Evolutionary conservation across 2,113 vertebrate genomes (phyloP).

Genomic region (Corythaixoides concolor): DNA sequence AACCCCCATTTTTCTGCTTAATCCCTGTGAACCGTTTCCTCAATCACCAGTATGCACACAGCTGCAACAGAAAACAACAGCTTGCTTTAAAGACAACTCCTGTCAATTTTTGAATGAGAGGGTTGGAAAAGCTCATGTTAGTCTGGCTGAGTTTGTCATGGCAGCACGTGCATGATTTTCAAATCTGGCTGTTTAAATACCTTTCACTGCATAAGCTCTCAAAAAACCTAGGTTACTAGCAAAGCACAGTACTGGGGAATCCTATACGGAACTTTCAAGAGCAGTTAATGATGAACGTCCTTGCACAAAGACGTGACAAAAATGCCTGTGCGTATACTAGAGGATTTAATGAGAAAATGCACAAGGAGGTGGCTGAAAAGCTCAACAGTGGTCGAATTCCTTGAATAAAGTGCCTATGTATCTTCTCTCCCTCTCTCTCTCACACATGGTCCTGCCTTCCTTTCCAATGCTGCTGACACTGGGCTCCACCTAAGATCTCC

Average conservation of each 20-base stretch:
- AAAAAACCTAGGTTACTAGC: neutral
- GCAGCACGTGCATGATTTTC: neutral
- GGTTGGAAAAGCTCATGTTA: neutral
- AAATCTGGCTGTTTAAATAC: neutral
- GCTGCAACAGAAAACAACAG: neutral
- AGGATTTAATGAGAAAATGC: neutral
- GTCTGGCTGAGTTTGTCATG: neutral
- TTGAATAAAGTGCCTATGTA: neutral
- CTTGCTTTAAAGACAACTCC: neutral
- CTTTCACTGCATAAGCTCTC: neutral
- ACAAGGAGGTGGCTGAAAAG: neutral
- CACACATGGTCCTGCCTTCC: neutral
- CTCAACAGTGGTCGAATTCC: neutral
- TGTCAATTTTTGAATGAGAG: neutral
- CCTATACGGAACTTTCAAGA: neutral
- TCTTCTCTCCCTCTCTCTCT: neutral
- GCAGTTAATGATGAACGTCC: neutral
- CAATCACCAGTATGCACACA: neutral
- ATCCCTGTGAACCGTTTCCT: neutral
- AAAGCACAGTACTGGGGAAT: neutral
- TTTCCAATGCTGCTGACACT: neutral
- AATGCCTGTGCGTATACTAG: neutral
- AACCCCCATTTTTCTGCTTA: neutral
- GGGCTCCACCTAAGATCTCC: neutral
- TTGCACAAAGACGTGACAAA: neutral